These are phyloP conservation scores for Temnothorax ravouxi DNA, from an alignment of 2,888 invertebrate species.

Conservation along the genomic window DNA sequence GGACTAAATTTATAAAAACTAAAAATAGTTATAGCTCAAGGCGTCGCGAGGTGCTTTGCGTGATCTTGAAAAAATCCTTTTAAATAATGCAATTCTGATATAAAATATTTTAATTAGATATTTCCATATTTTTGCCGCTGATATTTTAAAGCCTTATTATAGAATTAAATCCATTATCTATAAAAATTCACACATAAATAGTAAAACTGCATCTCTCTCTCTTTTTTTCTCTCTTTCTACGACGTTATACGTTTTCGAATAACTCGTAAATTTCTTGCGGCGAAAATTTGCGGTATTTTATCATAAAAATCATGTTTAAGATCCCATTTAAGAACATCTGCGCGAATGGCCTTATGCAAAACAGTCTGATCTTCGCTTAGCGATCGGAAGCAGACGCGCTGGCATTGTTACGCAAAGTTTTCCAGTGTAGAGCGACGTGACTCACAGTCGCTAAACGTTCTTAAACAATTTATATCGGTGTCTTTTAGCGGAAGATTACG, in stretches of 20 bases:
- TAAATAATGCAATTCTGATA: background rate
- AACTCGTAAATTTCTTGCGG: background rate
- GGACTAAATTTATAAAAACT: background rate
- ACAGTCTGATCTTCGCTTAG: constrained; percentile 50
- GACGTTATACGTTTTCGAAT: too few relatives aligned
- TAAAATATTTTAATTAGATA: background rate
- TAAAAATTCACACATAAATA: background rate
- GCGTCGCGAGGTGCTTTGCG: background rate
- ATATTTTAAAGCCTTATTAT: background rate
- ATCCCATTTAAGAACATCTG: constrained; percentile 15
- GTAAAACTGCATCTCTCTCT: background rate
- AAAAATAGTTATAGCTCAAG: background rate
- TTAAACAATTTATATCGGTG: constrained; percentile 43
- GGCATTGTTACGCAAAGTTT: constrained; percentile 53
- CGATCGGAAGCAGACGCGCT: constrained; percentile 42
- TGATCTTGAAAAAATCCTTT: background rate
- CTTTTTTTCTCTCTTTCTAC: background rate
- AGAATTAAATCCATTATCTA: background rate
- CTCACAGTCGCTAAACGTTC: constrained; percentile 64
- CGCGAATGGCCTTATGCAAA: constrained; percentile 27
- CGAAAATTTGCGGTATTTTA: background rate
- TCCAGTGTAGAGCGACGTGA: constrained; percentile 36
- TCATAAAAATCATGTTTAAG: constrained; percentile 7
- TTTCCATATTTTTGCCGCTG: background rate
- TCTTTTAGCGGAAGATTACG: constrained; percentile 51